Percentiles rank a stretch among this genome's conserved stretches.
Evolutionary conservation across 2,113 vertebrate genomes (phyloP).

Genomic region (Halcyon malimbica): DNA sequence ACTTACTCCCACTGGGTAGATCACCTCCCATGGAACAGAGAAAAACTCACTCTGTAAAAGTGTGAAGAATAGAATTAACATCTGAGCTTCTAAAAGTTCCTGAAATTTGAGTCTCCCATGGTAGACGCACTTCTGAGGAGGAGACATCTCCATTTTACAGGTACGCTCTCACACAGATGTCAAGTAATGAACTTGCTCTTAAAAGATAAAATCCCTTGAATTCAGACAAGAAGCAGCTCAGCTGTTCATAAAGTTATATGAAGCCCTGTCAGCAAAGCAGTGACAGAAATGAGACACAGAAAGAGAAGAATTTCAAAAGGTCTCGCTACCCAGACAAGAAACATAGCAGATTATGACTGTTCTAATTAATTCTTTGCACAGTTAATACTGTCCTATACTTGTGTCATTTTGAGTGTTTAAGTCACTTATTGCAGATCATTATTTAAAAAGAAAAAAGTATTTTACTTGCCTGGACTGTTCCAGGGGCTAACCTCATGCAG

Average conservation of each 20-base stretch:
- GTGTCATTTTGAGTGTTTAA: not conserved
- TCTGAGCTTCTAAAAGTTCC: not conserved
- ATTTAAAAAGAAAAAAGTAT: not conserved
- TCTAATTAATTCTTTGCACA: not conserved
- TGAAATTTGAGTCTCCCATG: not conserved
- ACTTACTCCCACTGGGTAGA: not conserved
- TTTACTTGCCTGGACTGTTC: not conserved
- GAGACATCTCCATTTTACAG: not conserved
- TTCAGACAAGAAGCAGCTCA: not conserved
- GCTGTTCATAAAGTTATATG: not conserved
- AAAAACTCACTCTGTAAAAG: not conserved
- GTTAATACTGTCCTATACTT: not conserved
- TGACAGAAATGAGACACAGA: not conserved
- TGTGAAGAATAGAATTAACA: not conserved
- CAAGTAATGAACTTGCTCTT: not conserved
- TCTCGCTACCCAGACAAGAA: not conserved
- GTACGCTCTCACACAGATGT: not conserved
- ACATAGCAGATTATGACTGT: not conserved
- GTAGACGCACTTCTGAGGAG: not conserved
- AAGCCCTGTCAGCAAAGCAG: not conserved
- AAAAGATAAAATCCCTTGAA: not conserved
- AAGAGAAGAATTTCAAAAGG: not conserved
- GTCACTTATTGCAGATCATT: not conserved
- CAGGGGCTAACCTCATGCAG: fast-evolving
- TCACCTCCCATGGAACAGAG: not conserved